phyloP scores from a whole-genome alignment of 2,888 invertebrate species.

The Portevinia maculata region DNA sequence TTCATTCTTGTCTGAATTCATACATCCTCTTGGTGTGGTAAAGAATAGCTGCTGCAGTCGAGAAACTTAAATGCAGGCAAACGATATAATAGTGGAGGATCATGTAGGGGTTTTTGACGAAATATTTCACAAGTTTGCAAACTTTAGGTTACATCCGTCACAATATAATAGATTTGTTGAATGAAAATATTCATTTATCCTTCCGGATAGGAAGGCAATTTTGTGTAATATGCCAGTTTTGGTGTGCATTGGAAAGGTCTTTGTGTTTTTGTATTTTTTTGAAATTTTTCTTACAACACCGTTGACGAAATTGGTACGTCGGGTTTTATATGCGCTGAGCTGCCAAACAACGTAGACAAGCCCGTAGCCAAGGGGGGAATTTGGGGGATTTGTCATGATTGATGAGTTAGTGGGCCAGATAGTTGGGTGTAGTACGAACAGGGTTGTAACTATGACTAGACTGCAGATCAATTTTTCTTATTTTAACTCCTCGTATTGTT shows the following conservation, averaged over 20 bases:
- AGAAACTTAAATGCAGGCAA: conserved; percentile 28
- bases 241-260: not conserved
- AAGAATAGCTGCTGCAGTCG: conserved; percentile 30
- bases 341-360: too few species aligned
- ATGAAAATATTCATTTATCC: conserved; percentile 44
- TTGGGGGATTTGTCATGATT: too few species aligned
- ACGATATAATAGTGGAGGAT: conserved; percentile 24
- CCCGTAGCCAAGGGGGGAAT: too few species aligned
- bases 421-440: too few species aligned
- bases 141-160: conserved; percentile 51
- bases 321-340: too few species aligned
- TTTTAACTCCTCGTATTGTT: too few species aligned
- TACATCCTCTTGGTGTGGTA: conserved; percentile 31
- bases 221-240: conserved; percentile 19
- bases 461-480: too few species aligned
- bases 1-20: conserved; percentile 6
- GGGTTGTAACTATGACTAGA: too few species aligned
- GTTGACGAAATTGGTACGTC: too few species aligned
- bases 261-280: not conserved
- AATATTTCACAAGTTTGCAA: conserved; percentile 62
- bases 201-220: conserved; percentile 44
- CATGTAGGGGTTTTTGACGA: conserved; percentile 59
- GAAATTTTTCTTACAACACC: too few species aligned
- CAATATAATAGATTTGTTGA: conserved; percentile 30
- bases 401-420: too few species aligned